A percentile compares a stretch with the other conserved stretches of the same genome.
phyloP scores from a whole-genome alignment of 2,888 invertebrate species.

The Perdita meconis region DNA sequence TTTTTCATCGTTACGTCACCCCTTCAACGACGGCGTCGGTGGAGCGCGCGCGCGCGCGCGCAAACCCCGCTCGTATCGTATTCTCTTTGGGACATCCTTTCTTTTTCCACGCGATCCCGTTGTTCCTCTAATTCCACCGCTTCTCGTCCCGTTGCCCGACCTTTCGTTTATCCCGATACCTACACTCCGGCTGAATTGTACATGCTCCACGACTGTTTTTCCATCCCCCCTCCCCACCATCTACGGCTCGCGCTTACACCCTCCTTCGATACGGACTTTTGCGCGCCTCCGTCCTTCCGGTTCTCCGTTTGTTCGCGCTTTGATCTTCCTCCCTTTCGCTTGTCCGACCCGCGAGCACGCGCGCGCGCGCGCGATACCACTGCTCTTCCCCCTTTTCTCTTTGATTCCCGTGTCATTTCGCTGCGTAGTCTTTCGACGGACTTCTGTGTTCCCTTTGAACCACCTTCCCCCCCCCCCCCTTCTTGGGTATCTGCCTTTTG shows the following conservation, averaged over 20 bases:
- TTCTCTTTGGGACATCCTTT: constrained; percentile 37
- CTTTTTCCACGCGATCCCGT: constrained; percentile 23
- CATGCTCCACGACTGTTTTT: constrained; percentile 34
- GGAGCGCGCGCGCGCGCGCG: background rate
- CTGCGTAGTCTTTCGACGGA: constrained; percentile 20
- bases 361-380: background rate
- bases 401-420: constrained; percentile 28
- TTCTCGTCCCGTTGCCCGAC: constrained; percentile 31
- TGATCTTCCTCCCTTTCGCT: constrained; percentile 16
- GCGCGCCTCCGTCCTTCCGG: constrained; percentile 9
- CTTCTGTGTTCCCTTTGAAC: background rate
- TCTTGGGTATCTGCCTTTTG: background rate
- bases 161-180: constrained; percentile 49
- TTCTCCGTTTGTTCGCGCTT: constrained; percentile 14
- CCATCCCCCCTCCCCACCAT: background rate
- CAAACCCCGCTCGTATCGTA: constrained; percentile 30
- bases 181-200: constrained; percentile 56
- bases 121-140: constrained; percentile 40
- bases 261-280: constrained; percentile 12
- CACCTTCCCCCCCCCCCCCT: background rate
- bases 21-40: no score
- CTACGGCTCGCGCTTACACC: no score
- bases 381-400: background rate
- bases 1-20: constrained; percentile 26
- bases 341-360: background rate